Percentiles rank a stretch among this genome's conserved stretches.
Conservation (phyloP, 2,797 vertebrate genomes). For the Pygocentrus nattereri region DNA sequence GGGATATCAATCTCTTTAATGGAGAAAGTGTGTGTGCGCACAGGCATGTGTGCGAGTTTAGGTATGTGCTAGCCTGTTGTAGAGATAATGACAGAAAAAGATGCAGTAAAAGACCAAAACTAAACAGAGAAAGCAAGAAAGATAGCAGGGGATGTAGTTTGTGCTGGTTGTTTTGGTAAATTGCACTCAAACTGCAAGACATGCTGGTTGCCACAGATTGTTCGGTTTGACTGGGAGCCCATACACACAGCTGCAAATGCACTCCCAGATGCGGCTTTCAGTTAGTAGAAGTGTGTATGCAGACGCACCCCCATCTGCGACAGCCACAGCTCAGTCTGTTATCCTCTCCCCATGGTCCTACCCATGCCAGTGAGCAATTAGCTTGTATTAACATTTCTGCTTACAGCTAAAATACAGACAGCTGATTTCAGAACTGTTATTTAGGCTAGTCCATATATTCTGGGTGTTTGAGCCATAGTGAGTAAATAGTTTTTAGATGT, state of each 20-base stretch:
- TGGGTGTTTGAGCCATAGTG: background rate
- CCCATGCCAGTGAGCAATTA: slow-evolving; percentile 21
- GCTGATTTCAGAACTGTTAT: slow-evolving; percentile 42
- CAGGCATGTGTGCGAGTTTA: background rate
- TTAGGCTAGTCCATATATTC: slow-evolving; percentile 25
- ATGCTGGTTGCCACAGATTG: slow-evolving; percentile 9
- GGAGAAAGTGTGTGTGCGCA: slow-evolving; percentile 66
- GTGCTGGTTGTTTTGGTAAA: slow-evolving; percentile 38
- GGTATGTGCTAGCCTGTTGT: background rate
- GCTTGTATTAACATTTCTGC: slow-evolving; percentile 13
- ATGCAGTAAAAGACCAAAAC: background rate
- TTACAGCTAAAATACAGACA: slow-evolving; percentile 10
- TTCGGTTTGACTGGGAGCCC: slow-evolving; percentile 21
- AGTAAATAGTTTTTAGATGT: background rate
- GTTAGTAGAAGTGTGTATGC: slow-evolving; percentile 21
- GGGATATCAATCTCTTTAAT: slow-evolving; percentile 82
- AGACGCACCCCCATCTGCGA: slow-evolving; percentile 32
- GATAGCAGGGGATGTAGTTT: slow-evolving; percentile 20
- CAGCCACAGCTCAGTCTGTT: slow-evolving; percentile 27
- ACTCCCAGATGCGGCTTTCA: slow-evolving; percentile 34
- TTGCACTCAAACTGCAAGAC: slow-evolving; percentile 28
- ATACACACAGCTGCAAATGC: slow-evolving; percentile 32
- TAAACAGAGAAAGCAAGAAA: background rate
- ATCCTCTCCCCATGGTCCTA: slow-evolving; percentile 12
- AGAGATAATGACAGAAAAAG: background rate